Conservation (phyloP, 92 coral and sea anemone genomes). For the Phenganax marumi region DNA sequence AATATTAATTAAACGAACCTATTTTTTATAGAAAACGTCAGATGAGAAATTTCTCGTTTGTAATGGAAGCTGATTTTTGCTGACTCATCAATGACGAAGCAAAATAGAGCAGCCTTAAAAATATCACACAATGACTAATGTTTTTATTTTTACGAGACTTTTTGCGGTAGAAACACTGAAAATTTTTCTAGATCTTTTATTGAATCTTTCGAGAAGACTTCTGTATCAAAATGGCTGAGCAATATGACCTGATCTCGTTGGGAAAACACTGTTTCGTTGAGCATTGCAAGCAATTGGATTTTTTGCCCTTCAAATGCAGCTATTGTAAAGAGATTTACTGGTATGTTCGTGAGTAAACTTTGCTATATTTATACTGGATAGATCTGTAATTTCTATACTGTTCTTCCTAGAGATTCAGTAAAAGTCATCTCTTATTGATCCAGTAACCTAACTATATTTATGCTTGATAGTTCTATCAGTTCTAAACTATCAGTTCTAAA, state of each 20-base stretch:
- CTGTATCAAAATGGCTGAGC: slow-evolving; percentile 63
- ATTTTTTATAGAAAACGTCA: too few relatives aligned
- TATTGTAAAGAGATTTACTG: slow-evolving; percentile 83
- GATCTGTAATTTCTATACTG: too few relatives aligned
- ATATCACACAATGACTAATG: not conserved
- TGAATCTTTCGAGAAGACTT: not conserved
- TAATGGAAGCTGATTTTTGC: not conserved
- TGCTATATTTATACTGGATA: too few relatives aligned
- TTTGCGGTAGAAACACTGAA: not conserved
- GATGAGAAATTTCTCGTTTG: too few relatives aligned
- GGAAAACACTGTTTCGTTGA: slow-evolving; percentile 84
- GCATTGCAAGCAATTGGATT: slow-evolving; percentile 81
- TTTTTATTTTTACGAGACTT: not conserved
- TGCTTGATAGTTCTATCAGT: not conserved
- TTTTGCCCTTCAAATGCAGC: slow-evolving; percentile 79
- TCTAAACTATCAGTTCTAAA: not conserved
- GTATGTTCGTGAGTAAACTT: slow-evolving; percentile 38
- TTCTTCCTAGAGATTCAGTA: too few relatives aligned
- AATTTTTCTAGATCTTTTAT: not conserved
- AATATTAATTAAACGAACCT: too few relatives aligned
- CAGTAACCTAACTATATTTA: too few relatives aligned
- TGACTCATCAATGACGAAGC: not conserved
- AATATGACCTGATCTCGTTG: slow-evolving; percentile 78
- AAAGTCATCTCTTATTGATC: too few relatives aligned
- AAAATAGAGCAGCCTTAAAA: not conserved